These are phyloP conservation scores for Alloplasta piceator DNA, from an alignment of 2,888 invertebrate species.

Conservation along the genomic window DNA sequence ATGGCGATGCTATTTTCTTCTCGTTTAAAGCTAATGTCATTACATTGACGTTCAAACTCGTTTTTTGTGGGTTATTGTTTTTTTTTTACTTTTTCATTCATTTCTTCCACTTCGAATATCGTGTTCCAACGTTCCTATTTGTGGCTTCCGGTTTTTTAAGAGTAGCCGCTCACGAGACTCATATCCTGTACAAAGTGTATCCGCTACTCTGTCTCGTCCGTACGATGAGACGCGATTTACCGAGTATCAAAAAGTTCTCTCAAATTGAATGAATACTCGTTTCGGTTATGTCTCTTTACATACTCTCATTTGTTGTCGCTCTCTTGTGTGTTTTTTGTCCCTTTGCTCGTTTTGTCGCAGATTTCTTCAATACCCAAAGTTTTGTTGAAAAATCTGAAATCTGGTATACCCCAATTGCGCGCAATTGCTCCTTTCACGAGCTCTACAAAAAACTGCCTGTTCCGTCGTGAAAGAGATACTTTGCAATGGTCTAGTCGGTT, in stretches of 20 bases:
- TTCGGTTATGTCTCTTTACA: slow-evolving; percentile 27
- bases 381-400: too few species aligned
- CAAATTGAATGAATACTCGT: slow-evolving; percentile 12
- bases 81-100: slow-evolving; percentile 19
- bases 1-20: too few species aligned
- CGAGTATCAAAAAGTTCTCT: slow-evolving; percentile 40
- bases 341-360: background rate
- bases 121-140: slow-evolving; percentile 29
- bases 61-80: background rate
- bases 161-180: slow-evolving; percentile 34
- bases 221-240: slow-evolving; percentile 28
- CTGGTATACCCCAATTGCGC: too few species aligned
- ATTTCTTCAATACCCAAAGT: background rate
- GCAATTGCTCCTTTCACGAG: too few species aligned
- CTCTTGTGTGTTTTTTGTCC: background rate
- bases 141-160: slow-evolving; percentile 26
- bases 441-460: too few species aligned
- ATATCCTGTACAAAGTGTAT: slow-evolving; percentile 27
- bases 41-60: too few species aligned
- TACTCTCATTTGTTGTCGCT: slow-evolving; percentile 6
- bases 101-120: slow-evolving; percentile 18
- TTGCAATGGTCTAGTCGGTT: too few species aligned
- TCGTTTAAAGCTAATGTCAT: too few species aligned
- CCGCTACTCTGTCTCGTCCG: slow-evolving; percentile 23
- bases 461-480: too few species aligned